Conservation (phyloP, 2,888 invertebrate genomes). For the Cosmopolites sordidus region DNA sequence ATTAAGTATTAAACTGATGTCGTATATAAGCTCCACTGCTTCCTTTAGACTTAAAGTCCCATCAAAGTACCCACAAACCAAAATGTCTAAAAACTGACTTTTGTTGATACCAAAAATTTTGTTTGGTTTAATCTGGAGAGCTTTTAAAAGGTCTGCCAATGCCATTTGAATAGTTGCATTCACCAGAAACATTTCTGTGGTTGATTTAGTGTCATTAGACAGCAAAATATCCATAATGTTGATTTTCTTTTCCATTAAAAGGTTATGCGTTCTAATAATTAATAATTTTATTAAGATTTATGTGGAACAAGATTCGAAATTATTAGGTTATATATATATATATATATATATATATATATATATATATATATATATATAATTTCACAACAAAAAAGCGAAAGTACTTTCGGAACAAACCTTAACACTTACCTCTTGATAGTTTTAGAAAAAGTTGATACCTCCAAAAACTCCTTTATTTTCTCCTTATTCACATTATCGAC, state of each 20-base stretch:
- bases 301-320: too few species aligned
- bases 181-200: slow-evolving; percentile 22
- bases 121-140: slow-evolving; percentile 42
- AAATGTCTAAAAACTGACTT: slow-evolving; percentile 83
- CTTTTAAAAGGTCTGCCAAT: slow-evolving; percentile 49
- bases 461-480: slow-evolving; percentile 74
- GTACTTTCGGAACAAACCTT: too few species aligned
- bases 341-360: too few species aligned
- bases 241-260: slow-evolving; percentile 55
- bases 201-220: neutral
- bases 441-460: slow-evolving; percentile 66
- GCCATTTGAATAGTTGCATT: slow-evolving; percentile 55
- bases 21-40: slow-evolving; percentile 55
- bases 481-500: slow-evolving; percentile 89
- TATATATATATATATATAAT: too few species aligned
- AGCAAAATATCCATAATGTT: slow-evolving; percentile 14
- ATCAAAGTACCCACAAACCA: slow-evolving; percentile 89
- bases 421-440: slow-evolving; percentile 58
- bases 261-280: slow-evolving; percentile 40
- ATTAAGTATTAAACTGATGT: too few species aligned
- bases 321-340: too few species aligned
- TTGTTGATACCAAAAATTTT: slow-evolving; percentile 28
- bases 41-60: slow-evolving; percentile 80
- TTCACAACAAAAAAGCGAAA: too few species aligned
- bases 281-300: too few species aligned